Conservation (phyloP, 2,797 vertebrate genomes). For the Thripadectes ignobilis region DNA sequence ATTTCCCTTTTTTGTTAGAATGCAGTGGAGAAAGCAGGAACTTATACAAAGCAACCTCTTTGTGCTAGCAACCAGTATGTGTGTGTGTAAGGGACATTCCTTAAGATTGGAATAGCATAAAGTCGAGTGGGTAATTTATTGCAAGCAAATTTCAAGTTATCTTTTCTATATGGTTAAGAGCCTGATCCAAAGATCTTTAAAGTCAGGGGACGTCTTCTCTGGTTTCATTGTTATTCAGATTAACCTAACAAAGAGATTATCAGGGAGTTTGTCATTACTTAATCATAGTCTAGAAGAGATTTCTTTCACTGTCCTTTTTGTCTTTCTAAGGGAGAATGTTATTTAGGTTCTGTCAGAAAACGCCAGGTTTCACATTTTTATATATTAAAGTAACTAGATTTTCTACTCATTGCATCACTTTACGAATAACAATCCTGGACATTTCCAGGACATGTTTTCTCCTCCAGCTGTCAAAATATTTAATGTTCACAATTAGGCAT, state of each 20-base stretch:
- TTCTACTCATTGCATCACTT: conserved; percentile 13
- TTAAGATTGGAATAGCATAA: background rate
- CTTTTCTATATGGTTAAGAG: background rate
- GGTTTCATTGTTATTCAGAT: background rate
- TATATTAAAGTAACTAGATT: background rate
- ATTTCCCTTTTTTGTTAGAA: background rate
- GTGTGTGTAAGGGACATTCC: background rate
- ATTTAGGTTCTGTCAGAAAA: background rate
- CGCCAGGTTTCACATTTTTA: background rate
- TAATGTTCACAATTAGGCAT: conserved; percentile 46
- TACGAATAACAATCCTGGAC: conserved; percentile 34
- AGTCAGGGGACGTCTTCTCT: background rate
- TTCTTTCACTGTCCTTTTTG: background rate
- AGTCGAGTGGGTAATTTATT: background rate
- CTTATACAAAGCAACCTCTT: background rate
- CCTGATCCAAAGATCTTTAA: background rate
- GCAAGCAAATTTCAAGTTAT: background rate
- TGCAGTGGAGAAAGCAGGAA: background rate
- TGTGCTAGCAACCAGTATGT: background rate
- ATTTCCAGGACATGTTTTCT: conserved; percentile 41
- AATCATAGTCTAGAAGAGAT: background rate
- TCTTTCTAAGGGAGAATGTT: background rate
- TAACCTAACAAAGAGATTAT: background rate
- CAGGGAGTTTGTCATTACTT: background rate
- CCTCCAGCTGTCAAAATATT: conserved; percentile 48